Percentiles rank a stretch among this genome's conserved stretches.
Conservation (phyloP, 2,113 vertebrate genomes). For the Aix galericulata region DNA sequence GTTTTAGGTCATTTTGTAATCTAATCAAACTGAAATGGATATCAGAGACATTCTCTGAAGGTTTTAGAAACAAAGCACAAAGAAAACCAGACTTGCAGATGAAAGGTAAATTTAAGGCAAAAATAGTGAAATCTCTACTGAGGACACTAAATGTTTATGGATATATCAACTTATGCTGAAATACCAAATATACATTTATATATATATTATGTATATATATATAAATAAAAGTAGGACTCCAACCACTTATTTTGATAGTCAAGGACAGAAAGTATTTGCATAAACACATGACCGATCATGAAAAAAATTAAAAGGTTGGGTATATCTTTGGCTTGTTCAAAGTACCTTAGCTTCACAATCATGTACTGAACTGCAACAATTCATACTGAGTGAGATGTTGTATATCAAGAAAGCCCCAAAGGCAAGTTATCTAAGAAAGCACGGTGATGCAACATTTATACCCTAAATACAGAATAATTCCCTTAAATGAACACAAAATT, state of each 20-base stretch:
- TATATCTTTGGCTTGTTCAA: background rate
- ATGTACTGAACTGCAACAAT: background rate
- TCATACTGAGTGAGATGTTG: constrained; percentile 1
- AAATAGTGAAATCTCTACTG: background rate
- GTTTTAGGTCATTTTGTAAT: background rate
- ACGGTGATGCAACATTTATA: background rate
- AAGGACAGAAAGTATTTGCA: background rate
- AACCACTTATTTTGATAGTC: background rate
- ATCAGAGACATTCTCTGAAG: background rate
- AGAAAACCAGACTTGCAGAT: background rate
- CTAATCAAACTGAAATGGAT: background rate
- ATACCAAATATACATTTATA: background rate
- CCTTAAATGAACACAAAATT: background rate
- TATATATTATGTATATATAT: too few species aligned
- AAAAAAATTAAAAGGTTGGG: background rate
- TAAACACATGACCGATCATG: background rate
- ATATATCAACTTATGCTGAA: background rate
- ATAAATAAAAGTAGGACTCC: background rate
- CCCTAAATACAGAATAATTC: background rate
- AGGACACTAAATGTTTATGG: background rate
- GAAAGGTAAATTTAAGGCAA: background rate
- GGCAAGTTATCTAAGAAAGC: background rate
- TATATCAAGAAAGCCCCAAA: background rate
- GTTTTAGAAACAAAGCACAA: background rate
- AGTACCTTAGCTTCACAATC: background rate